phyloP scores from a whole-genome alignment of 2,113 vertebrate genomes.

The Chloebia gouldiae region DNA sequence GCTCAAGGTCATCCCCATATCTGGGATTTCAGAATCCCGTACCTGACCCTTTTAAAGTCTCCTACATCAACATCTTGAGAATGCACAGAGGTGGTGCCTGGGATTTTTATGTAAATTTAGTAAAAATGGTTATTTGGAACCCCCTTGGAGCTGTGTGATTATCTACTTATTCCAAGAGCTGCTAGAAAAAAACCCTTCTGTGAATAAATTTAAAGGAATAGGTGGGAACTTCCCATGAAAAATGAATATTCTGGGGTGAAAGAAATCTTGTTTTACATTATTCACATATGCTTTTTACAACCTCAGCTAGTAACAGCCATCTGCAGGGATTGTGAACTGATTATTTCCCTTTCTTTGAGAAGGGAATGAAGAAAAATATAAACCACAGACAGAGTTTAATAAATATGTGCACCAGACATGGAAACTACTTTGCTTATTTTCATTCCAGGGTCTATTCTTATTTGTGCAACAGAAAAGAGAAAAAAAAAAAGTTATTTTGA shows the following conservation, averaged over 20 bases:
- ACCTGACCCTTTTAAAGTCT: background rate
- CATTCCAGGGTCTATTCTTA: background rate
- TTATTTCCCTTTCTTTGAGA: background rate
- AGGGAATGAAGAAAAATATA: background rate
- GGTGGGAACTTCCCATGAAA: background rate
- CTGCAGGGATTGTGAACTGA: background rate
- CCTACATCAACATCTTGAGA: background rate
- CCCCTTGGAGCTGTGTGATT: background rate
- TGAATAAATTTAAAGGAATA: background rate
- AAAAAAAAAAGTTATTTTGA: background rate
- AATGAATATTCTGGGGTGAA: background rate
- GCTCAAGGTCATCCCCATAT: background rate
- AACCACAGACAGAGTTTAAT: background rate
- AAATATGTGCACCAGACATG: background rate
- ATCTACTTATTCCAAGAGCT: background rate
- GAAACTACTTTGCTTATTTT: background rate
- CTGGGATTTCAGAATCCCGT: background rate
- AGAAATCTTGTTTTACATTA: background rate
- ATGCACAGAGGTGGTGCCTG: background rate
- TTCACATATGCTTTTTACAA: background rate
- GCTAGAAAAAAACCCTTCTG: background rate
- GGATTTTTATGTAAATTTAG: background rate
- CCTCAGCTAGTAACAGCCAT: background rate
- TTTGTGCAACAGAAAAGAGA: background rate
- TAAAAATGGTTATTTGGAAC: background rate